phyloP scores from a whole-genome alignment of 2,797 vertebrate species.

The Schizopygopsis malacanthus region DNA sequence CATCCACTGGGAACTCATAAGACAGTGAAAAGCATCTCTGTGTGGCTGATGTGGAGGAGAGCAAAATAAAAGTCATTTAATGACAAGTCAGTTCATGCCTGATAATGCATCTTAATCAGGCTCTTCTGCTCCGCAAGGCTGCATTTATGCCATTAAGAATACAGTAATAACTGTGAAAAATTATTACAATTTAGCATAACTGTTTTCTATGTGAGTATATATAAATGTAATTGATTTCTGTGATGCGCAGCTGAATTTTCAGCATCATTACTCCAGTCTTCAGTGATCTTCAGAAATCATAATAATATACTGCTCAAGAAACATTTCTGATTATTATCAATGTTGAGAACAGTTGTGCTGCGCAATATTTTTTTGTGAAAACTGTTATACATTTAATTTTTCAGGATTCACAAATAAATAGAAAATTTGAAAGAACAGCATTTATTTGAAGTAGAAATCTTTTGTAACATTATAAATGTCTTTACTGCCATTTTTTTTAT shows the following conservation, averaged over 20 bases:
- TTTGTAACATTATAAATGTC: too few relatives aligned
- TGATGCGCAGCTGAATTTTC: not conserved
- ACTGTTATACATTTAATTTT: not conserved
- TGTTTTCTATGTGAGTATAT: not conserved
- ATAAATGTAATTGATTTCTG: not conserved
- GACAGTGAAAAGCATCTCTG: not conserved
- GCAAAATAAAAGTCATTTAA: not conserved
- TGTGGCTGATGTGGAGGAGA: not conserved
- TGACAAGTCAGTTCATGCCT: not conserved
- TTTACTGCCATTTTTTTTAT: too few relatives aligned
- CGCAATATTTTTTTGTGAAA: too few relatives aligned
- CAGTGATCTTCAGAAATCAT: not conserved
- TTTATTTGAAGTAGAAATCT: too few relatives aligned
- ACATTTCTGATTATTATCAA: not conserved
- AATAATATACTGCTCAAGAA: not conserved
- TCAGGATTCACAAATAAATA: not conserved
- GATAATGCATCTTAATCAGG: not conserved
- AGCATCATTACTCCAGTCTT: not conserved
- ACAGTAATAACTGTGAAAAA: not conserved
- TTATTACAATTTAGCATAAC: not conserved
- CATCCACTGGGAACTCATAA: slow-evolving; percentile 1
- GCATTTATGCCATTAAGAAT: not conserved
- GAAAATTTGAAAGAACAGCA: not conserved
- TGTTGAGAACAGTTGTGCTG: not conserved
- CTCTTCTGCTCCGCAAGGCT: not conserved